Percentiles rank a stretch among this genome's conserved stretches.
Evolutionary conservation across 2,797 vertebrate species (phyloP).

Genomic region (Scleropages formosus): DNA sequence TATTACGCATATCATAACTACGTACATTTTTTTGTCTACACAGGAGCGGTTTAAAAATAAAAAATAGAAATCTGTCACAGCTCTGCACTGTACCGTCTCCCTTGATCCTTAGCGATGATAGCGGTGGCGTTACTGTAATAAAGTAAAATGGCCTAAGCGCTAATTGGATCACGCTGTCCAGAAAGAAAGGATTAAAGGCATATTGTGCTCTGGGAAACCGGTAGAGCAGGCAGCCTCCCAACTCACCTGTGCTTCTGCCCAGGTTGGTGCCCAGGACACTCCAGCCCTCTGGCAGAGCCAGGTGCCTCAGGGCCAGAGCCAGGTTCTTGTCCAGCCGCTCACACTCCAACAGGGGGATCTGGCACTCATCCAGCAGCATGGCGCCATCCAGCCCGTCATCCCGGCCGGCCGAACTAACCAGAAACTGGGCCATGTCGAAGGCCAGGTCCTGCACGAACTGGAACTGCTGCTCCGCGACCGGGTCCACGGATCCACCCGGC

Average conservation of each 20-base stretch:
- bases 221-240: not conserved
- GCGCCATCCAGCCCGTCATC: slow-evolving; percentile 82
- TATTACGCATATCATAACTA: too few relatives aligned
- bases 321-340: slow-evolving; percentile 84
- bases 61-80: too few relatives aligned
- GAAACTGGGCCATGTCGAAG: slow-evolving; percentile 88
- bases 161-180: too few relatives aligned
- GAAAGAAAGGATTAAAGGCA: not conserved
- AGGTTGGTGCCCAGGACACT: slow-evolving; percentile 77
- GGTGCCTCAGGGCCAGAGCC: slow-evolving; percentile 83
- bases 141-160: too few relatives aligned
- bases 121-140: too few relatives aligned
- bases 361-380: slow-evolving; percentile 80
- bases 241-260: slow-evolving; percentile 60
- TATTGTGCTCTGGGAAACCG: not conserved
- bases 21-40: too few relatives aligned
- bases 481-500: slow-evolving; percentile 61
- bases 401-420: slow-evolving; percentile 83
- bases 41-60: too few relatives aligned
- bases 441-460: slow-evolving; percentile 88
- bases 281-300: slow-evolving; percentile 82
- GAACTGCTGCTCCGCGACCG: slow-evolving; percentile 79
- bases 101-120: too few relatives aligned
- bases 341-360: slow-evolving; percentile 79
- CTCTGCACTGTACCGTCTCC: too few relatives aligned